phyloP scores from a whole-genome alignment of 2,797 vertebrate genomes.

The Oryzias sinensis region DNA sequence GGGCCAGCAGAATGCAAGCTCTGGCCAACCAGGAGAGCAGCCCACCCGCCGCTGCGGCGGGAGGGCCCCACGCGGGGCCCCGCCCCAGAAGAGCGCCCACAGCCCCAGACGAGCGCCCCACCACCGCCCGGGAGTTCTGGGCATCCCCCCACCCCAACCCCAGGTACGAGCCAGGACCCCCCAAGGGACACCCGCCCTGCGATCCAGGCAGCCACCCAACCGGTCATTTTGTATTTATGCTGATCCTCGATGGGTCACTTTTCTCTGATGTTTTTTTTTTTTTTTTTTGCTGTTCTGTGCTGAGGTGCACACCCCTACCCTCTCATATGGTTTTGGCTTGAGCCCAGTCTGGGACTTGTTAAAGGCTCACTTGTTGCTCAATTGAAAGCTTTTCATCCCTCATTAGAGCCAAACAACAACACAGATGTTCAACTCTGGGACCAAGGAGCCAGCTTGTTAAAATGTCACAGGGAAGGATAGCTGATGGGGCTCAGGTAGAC shows the following conservation, averaged over 20 bases:
- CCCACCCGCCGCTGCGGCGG: too few species aligned
- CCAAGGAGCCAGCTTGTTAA: constrained; percentile 37
- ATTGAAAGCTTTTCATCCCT: constrained; percentile 61
- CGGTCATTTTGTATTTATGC: background rate
- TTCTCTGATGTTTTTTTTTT: background rate
- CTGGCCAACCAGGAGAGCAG: too few species aligned
- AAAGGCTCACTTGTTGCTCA: constrained; percentile 32
- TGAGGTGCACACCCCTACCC: constrained; percentile 9
- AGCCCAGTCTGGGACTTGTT: constrained; percentile 22
- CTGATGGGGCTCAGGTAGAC: constrained; percentile 18
- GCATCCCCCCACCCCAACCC: background rate
- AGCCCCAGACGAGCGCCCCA: too few species aligned
- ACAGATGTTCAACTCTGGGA: constrained; percentile 54
- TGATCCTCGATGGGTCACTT: background rate
- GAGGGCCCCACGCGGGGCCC: too few species aligned
- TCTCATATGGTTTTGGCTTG: constrained; percentile 14
- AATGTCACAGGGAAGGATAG: constrained; percentile 16
- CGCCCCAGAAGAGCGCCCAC: too few species aligned
- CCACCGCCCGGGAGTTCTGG: background rate
- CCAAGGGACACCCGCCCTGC: too few species aligned
- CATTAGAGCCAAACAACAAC: constrained; percentile 37
- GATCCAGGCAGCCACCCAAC: too few species aligned
- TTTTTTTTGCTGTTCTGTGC: constrained; percentile 11
- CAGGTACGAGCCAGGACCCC: too few species aligned
- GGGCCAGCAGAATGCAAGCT: too few species aligned